Base-by-base conservation (phyloP, 2,113 vertebrate species). In the Alectura lathami region DNA sequence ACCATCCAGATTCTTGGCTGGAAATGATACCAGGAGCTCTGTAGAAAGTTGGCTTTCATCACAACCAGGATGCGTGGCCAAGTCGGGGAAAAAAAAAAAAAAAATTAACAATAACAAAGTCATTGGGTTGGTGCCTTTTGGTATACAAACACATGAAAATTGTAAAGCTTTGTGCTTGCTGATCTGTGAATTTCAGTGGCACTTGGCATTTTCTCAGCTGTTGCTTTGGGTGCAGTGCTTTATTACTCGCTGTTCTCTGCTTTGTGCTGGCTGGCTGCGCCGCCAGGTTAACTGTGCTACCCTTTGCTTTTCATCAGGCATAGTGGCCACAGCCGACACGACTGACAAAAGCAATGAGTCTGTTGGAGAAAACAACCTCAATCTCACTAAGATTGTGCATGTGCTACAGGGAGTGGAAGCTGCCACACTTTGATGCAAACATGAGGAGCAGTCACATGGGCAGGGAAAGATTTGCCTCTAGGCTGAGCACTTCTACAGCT, bases 71-170 rank as follows among this genome's bases (percentile, higher is more conserved):
- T 18, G 2, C 16, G 32, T 59, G 54, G 42, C 57, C 53, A 68
- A 2, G 42, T 43, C 15, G 11, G 11, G 15, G 15, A 43, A 73
- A 92, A 91, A 47, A 17, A 23, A 56, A 7, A 73, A 91, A 91
- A 43, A 15, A 26, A 42, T 7, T 69, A 43, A 24, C 12, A 77
- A 36, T 72, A 93, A 38, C 9, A 75, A 29, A 80, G 66, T 91
- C 82, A 83, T 83, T 94, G 93, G 87, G 42, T 92, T 95, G 90
- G 90, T 96, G 93, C 91, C 76, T 92, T 92, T 72, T 83, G 23
- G 13, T 82, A 8, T 83, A 82, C 75, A 40, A 84, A 67, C 43
- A 14, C 30, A 42, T 94, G 69, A 77, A 91, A 90, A 72, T 48
- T 63, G 26, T 57, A 74, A 91, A 89, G 53, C 50, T 74, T 60